Evolutionary conservation across 2,797 vertebrate genomes (phyloP), one percentile per base, ranked within the genome.

Genomic region (Okamejei kenojei): DNA sequence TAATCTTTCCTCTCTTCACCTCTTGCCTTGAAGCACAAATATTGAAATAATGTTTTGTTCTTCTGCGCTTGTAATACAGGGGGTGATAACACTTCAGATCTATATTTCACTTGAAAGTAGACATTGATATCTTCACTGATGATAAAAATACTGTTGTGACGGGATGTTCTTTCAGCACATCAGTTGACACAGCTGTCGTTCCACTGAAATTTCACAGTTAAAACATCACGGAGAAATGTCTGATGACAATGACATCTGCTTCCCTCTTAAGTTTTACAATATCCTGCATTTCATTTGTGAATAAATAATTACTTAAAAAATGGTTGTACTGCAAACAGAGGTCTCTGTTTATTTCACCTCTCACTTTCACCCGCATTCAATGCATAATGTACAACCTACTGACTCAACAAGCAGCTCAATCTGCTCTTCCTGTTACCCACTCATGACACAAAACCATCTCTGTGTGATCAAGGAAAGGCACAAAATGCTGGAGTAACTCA

Each of bases 181-280:
- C 29, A 88, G 15, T 21, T 68, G 61, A 17, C 61, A 88, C 29
- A 88, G 84, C 84, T 88, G 63, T 68, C n/a, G 17, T 63, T 88
- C 15, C 84, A 35, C 10, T 88, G 84, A 68, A 88, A 88, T 88
- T 88, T 88, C n/a, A 68, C 61, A 9, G 63, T 7, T 29, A 88
- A 63, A 88, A 88, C 84, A 88, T 35, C 15, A 32, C 15, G 1
- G n/a, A 6, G 61, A 68, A 88, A 35, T 65, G 63, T 68, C 84
- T 68, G 84, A 88, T 68, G 84, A 68, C 84, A 88, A 32, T 32
- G n/a, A 88, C 84, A 88, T 68, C 84, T 88, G 84, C 61, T 88
- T 63, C 84, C 84, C 13, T 63, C 82, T 88, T 35, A 68, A 68
- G n/a, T n/a, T 65, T 88, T 88, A 88, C 61, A 65, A n/a, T 88